Percentiles rank a stretch among this genome's conserved stretches.
These are phyloP conservation scores for Unio delphinus DNA, from an alignment of 2,888 invertebrate genomes.

Conservation along the genomic window DNA sequence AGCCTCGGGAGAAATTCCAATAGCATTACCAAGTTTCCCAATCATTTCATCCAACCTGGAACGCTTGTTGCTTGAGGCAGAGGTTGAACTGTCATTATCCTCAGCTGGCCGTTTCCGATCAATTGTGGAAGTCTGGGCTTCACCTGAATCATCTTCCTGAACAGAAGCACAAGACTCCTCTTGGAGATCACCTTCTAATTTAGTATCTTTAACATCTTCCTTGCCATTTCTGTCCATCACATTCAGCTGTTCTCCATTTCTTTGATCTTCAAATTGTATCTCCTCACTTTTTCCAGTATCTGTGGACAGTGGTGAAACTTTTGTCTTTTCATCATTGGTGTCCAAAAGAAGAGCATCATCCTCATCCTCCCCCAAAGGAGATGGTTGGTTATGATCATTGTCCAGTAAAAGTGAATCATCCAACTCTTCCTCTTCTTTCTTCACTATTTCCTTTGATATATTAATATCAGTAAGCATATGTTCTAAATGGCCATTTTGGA, in stretches of 20 bases:
- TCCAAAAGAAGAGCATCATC: slow-evolving; percentile 2
- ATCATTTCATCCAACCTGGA: slow-evolving; percentile 43
- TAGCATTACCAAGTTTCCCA: slow-evolving; percentile 43
- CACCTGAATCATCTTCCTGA: slow-evolving; percentile 2
- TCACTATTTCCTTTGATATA: slow-evolving; percentile 2
- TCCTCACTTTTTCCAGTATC: too few species aligned
- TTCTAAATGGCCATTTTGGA: neutral
- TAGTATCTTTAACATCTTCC: slow-evolving; percentile 5
- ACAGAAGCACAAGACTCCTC: slow-evolving; percentile 1
- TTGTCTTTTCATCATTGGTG: too few species aligned
- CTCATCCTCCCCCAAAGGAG: neutral
- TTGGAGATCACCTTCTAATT: slow-evolving; percentile 3
- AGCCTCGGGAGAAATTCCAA: slow-evolving; percentile 38
- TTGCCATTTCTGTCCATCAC: slow-evolving; percentile 5
- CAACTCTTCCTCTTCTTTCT: slow-evolving; percentile 1
- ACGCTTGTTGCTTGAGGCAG: slow-evolving; percentile 36
- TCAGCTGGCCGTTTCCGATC: slow-evolving; percentile 43
- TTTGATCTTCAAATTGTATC: too few species aligned
- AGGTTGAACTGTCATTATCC: slow-evolving; percentile 8
- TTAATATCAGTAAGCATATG: neutral
- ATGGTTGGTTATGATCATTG: slow-evolving; percentile 2
- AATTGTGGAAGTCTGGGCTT: neutral
- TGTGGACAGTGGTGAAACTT: too few species aligned
- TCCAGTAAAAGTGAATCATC: neutral
- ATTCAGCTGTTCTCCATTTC: too few species aligned